Percentiles rank a stretch among this genome's conserved stretches.
phyloP scores from a whole-genome alignment of 2,888 invertebrate genomes.

The Meiosimyza platycephala region DNA sequence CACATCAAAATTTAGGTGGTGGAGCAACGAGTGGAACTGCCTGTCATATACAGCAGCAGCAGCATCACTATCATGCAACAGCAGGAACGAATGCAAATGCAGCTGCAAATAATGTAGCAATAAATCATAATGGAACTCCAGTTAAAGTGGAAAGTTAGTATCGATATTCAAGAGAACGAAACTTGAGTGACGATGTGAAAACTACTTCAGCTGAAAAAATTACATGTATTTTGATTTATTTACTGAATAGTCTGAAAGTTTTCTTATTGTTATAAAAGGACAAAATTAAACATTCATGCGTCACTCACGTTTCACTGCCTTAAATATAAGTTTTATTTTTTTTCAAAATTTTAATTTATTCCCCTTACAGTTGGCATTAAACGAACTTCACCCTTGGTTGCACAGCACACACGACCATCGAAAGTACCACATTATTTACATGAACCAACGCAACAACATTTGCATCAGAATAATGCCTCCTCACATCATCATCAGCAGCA shows the following conservation, averaged over 20 bases:
- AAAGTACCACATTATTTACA: conserved; percentile 66
- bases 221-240: too few species aligned
- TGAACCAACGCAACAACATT: conserved; percentile 44
- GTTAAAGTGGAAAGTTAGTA: conserved; percentile 63
- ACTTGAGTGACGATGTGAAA: neutral
- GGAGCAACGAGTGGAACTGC: neutral
- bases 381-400: conserved; percentile 69
- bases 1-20: conserved; percentile 9
- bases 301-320: too few species aligned
- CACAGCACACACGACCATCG: conserved; percentile 65
- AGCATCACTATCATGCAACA: conserved; percentile 30
- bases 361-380: conserved; percentile 63
- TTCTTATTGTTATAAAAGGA: too few species aligned
- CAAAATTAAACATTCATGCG: too few species aligned
- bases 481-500: conserved; percentile 42
- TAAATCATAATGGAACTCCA: conserved; percentile 53
- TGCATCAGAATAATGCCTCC: conserved; percentile 35
- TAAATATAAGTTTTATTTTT: too few species aligned
- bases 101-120: conserved; percentile 32
- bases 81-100: conserved; percentile 33
- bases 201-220: too few species aligned
- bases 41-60: conserved; percentile 22
- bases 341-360: neutral
- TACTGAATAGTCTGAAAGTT: too few species aligned
- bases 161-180: neutral